Evolutionary conservation across 2,888 invertebrate genomes (phyloP).

Genomic region (Meganola albula): DNA sequence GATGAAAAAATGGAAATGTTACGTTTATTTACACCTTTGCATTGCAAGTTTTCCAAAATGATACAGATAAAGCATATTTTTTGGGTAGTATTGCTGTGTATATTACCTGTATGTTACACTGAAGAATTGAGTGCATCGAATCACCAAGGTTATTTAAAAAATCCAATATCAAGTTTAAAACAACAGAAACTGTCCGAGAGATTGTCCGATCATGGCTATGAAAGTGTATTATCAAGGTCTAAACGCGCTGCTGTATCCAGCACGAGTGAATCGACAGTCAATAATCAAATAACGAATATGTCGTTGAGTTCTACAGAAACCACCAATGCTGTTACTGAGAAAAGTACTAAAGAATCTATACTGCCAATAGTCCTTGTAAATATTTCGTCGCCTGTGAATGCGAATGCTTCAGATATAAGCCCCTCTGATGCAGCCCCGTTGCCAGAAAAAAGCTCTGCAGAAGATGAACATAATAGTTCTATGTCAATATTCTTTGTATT

Average conservation of each 20-base stretch:
- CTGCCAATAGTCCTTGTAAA: conserved; percentile 52
- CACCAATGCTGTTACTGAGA: conserved; percentile 47
- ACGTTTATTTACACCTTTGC: too few species aligned
- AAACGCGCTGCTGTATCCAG: conserved; percentile 45
- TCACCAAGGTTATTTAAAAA: too few species aligned
- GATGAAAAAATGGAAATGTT: too few species aligned
- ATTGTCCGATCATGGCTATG: conserved; percentile 14
- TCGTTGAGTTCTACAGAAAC: conserved; percentile 43
- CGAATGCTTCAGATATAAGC: conserved; percentile 67
- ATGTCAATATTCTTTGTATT: conserved; percentile 99
- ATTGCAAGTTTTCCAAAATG: too few species aligned
- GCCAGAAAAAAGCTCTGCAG: conserved; percentile 93
- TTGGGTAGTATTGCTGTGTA: too few species aligned
- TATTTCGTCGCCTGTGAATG: conserved; percentile 43
- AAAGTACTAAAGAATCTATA: conserved; percentile 51
- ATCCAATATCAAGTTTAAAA: too few species aligned
- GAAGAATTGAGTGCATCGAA: too few species aligned
- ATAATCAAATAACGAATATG: conserved; percentile 28
- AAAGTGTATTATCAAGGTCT: conserved; percentile 40
- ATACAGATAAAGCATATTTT: too few species aligned
- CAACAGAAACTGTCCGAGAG: too few species aligned
- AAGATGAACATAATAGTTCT: conserved; percentile 97
- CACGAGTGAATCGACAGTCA: conserved; percentile 47
- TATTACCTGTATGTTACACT: too few species aligned
- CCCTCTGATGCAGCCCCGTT: conserved; percentile 87